phyloP scores from a whole-genome alignment of 2,797 vertebrate genomes.

The Australoheros facetus region DNA sequence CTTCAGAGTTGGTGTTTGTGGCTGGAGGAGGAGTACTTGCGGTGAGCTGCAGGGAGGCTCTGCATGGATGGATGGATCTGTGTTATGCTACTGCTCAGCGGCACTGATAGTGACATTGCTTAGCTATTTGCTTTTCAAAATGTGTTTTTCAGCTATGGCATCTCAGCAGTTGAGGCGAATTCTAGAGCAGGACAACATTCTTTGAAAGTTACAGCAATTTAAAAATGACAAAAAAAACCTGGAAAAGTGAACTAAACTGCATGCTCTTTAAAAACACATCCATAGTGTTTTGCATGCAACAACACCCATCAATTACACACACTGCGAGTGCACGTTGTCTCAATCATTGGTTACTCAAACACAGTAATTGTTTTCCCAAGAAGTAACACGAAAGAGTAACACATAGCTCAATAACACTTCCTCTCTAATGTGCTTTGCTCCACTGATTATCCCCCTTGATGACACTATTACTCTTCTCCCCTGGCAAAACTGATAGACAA shows the following conservation, averaged over 20 bases:
- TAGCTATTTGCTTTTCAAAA: conserved; percentile 54
- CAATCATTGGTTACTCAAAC: conserved; percentile 76
- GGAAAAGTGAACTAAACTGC: neutral
- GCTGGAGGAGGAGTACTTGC: conserved; percentile 5
- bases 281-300: conserved; percentile 48
- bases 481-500: conserved; percentile 70
- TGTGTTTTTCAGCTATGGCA: conserved; percentile 43
- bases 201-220: conserved; percentile 29
- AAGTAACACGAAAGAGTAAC: conserved; percentile 69
- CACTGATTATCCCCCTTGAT: conserved; percentile 75
- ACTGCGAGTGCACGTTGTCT: conserved; percentile 62
- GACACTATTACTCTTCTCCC: conserved; percentile 76
- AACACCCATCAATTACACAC: conserved; percentile 64
- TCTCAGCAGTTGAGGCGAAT: conserved; percentile 27
- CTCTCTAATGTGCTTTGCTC: conserved; percentile 73
- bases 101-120: conserved; percentile 46
- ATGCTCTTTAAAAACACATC: conserved; percentile 38
- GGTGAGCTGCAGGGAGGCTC: conserved; percentile 45
- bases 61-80: conserved; percentile 51
- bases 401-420: conserved; percentile 76
- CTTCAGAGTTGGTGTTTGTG: conserved; percentile 1
- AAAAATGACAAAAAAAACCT: conserved; percentile 5
- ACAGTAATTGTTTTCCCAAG: conserved; percentile 79
- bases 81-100: conserved; percentile 43
- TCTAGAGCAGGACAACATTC: conserved; percentile 11